Conservation (phyloP, 2,797 vertebrate genomes). For the Kryptopterus vitreolus region DNA sequence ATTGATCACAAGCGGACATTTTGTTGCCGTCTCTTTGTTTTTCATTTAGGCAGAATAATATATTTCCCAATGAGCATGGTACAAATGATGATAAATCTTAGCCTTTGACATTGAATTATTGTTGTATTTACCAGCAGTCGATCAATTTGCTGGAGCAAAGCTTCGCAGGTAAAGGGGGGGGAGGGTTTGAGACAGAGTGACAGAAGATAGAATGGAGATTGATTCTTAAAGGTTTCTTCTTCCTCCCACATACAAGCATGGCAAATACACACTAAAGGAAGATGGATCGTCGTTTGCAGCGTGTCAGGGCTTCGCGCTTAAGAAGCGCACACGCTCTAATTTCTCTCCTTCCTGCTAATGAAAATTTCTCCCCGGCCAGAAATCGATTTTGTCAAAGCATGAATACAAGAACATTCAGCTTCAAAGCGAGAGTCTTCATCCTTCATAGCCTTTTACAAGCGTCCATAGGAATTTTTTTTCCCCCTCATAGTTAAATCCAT, state of each 20-base stretch:
- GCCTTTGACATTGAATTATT: slow-evolving; percentile 52
- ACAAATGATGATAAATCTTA: slow-evolving; percentile 56
- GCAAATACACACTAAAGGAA: slow-evolving; percentile 49
- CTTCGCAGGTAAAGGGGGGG: background rate
- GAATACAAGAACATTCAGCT: background rate
- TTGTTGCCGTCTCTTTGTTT: slow-evolving; percentile 37
- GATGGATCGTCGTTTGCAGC: slow-evolving; percentile 39
- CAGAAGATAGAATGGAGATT: slow-evolving; percentile 54
- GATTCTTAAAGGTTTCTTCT: slow-evolving; percentile 55
- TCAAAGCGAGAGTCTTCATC: slow-evolving; percentile 13
- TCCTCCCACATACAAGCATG: slow-evolving; percentile 35
- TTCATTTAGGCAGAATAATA: slow-evolving; percentile 47
- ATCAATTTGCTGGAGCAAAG: slow-evolving; percentile 43
- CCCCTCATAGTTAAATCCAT: slow-evolving; percentile 15
- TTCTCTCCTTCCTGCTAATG: slow-evolving; percentile 44
- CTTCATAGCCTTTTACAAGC: slow-evolving; percentile 17
- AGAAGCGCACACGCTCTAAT: slow-evolving; percentile 50
- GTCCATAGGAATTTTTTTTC: background rate
- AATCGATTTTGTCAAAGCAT: slow-evolving; percentile 27
- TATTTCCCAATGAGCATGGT: slow-evolving; percentile 39
- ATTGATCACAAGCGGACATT: slow-evolving; percentile 33
- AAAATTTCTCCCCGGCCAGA: slow-evolving; percentile 34
- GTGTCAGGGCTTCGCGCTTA: slow-evolving; percentile 24
- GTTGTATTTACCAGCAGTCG: slow-evolving; percentile 54
- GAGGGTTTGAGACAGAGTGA: slow-evolving; percentile 18